Percentiles rank a stretch among this genome's conserved stretches.
These are phyloP conservation scores for Mus caroli DNA, from an alignment of 2,797 vertebrate genomes.

Conservation along the genomic window DNA sequence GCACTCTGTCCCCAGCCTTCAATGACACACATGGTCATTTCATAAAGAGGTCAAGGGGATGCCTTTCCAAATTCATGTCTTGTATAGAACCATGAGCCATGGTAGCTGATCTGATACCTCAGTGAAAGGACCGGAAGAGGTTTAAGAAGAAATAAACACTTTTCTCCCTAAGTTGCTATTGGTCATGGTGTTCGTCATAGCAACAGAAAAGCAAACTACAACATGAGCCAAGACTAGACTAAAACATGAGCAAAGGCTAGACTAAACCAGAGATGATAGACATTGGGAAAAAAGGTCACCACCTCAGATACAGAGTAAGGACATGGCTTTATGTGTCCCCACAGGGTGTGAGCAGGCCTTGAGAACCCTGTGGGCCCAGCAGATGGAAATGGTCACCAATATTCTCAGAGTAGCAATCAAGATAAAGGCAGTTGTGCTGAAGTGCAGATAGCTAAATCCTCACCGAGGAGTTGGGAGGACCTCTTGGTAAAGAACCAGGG, in stretches of 20 bases:
- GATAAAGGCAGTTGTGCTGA: background rate
- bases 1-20: background rate
- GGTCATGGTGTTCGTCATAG: background rate
- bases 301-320: background rate
- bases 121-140: background rate
- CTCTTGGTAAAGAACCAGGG: background rate
- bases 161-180: background rate
- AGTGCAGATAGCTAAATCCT: background rate
- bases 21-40: background rate
- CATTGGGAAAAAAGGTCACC: background rate
- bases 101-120: background rate
- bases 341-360: background rate
- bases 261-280: too few species aligned
- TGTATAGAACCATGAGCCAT: background rate
- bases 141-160: background rate
- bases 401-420: background rate
- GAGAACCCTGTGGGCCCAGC: background rate
- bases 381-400: background rate
- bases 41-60: background rate
- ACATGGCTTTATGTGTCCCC: background rate
- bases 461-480: background rate
- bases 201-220: background rate
- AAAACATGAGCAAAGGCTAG: background rate
- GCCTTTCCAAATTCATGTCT: background rate
- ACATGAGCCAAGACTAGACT: background rate